Conservation (phyloP, 2,113 vertebrate species). For the Serinus canaria region DNA sequence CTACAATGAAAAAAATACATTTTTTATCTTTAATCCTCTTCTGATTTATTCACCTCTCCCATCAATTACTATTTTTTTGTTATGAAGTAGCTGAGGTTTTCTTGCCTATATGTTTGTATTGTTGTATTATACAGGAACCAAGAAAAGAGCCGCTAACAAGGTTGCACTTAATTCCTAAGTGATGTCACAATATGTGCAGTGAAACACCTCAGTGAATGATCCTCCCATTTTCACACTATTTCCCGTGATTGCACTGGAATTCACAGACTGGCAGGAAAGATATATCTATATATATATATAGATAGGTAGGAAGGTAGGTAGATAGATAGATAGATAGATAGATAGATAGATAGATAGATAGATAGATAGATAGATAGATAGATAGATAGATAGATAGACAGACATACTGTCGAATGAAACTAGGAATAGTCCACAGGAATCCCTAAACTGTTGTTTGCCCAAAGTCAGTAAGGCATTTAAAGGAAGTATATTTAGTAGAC, state of each 20-base stretch:
- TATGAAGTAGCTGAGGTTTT: neutral
- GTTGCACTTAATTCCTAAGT: neutral
- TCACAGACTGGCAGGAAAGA: neutral
- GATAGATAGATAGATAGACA: no score
- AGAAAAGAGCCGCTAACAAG: neutral
- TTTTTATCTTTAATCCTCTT: neutral
- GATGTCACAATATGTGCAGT: neutral
- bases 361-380: neutral
- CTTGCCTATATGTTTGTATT: neutral
- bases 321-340: no score
- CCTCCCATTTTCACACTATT: neutral
- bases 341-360: no score
- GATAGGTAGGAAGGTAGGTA: no score
- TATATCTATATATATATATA: no score
- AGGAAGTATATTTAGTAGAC: neutral
- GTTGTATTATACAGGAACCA: neutral
- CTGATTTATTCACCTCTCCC: neutral
- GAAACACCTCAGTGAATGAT: neutral
- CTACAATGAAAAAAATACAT: neutral
- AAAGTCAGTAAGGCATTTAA: neutral
- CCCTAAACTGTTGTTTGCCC: neutral
- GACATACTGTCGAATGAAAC: neutral
- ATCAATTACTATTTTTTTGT: neutral
- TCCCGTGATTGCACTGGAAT: neutral
- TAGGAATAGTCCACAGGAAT: neutral